These are phyloP conservation scores for Corythaeola cristata DNA, from an alignment of 2,113 vertebrate genomes.

Conservation along the genomic window DNA sequence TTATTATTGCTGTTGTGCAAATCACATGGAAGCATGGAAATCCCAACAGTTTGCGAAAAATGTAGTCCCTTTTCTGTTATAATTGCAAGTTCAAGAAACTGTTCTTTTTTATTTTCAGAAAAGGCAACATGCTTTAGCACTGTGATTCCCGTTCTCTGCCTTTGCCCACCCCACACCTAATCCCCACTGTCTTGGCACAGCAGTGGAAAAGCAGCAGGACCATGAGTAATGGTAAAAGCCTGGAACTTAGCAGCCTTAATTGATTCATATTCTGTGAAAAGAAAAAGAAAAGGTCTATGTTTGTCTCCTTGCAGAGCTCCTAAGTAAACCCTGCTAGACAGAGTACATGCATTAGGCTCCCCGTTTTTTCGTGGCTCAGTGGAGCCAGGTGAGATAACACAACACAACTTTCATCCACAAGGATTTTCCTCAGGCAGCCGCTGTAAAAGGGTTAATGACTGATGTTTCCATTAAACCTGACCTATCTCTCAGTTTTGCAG, in stretches of 20 bases:
- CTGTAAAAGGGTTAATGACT: conserved; percentile 76
- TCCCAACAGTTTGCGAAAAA: not conserved
- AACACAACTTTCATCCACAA: conserved; percentile 11
- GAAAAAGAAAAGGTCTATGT: not conserved
- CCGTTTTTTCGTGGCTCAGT: not conserved
- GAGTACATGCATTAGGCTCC: not conserved
- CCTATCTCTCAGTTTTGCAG: conserved; percentile 67
- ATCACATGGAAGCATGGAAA: not conserved
- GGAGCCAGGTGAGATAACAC: not conserved
- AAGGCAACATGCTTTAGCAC: not conserved
- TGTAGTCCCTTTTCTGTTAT: not conserved
- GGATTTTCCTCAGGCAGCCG: conserved; percentile 48
- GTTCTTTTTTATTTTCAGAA: conserved; percentile 1
- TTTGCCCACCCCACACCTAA: not conserved
- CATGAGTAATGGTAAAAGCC: not conserved
- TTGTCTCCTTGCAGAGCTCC: conserved; percentile 25
- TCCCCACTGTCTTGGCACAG: conserved; percentile 42
- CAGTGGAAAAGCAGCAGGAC: conserved; percentile 7
- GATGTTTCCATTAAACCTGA: conserved; percentile 74
- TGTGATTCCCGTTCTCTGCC: not conserved
- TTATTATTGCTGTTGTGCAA: not conserved
- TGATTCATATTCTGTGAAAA: conserved; percentile 20
- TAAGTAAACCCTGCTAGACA: not conserved
- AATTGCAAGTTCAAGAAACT: not conserved
- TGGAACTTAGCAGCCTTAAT: conserved; percentile 43